Percentiles rank a stretch among this genome's conserved stretches.
phyloP scores from a whole-genome alignment of 1,140 invertebrate species.

The Diorhabda elongata region DNA sequence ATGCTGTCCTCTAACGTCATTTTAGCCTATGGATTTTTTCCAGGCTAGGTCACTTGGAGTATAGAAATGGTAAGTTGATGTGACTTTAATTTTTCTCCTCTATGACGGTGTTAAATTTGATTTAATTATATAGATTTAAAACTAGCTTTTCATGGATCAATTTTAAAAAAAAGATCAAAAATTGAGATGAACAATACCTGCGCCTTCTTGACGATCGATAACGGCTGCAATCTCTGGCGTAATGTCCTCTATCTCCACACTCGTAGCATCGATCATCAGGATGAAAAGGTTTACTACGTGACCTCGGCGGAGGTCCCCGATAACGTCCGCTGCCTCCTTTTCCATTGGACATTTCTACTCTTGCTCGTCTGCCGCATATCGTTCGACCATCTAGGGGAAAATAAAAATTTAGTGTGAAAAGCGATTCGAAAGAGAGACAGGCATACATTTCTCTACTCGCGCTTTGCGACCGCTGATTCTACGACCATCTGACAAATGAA shows the following conservation, averaged over 20 bases:
- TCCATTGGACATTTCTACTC: slow-evolving; percentile 89
- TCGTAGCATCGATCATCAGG: slow-evolving; percentile 88
- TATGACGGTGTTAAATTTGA: too few species aligned
- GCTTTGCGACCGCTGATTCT: slow-evolving; percentile 15
- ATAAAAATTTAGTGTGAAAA: slow-evolving; percentile 19
- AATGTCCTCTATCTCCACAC: slow-evolving; percentile 87
- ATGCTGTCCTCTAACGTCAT: too few species aligned
- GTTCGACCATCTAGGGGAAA: slow-evolving; percentile 62
- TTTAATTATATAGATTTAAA: too few species aligned
- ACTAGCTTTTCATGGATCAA: too few species aligned
- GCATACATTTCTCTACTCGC: slow-evolving; percentile 19
- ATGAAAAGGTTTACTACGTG: slow-evolving; percentile 63
- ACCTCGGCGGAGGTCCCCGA: slow-evolving; percentile 50
- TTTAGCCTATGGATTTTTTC: too few species aligned
- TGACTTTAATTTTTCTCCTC: too few species aligned
- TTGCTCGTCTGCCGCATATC: slow-evolving; percentile 82
- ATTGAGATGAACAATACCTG: slow-evolving; percentile 51
- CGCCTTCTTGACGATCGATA: slow-evolving; percentile 54
- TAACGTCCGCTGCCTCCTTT: slow-evolving; percentile 64
- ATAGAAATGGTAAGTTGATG: too few species aligned
- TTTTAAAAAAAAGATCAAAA: slow-evolving; percentile 17
- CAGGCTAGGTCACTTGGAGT: too few species aligned
- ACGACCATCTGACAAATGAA: slow-evolving; percentile 20
- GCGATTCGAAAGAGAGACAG: slow-evolving; percentile 8
- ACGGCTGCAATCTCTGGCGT: slow-evolving; percentile 80